phyloP scores from a whole-genome alignment of 2,888 invertebrate genomes.

The Pheosia tremula region DNA sequence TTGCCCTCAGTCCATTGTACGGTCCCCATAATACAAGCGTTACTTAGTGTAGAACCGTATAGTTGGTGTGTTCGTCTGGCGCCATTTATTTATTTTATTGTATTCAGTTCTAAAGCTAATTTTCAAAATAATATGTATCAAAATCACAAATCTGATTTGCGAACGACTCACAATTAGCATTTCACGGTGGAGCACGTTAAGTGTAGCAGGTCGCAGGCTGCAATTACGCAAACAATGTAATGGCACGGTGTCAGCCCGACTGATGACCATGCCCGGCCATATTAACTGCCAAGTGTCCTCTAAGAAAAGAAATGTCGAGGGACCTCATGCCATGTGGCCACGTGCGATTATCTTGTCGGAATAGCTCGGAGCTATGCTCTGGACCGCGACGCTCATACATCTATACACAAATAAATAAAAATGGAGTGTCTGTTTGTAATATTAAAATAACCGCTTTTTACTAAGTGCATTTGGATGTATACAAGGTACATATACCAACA shows the following conservation, averaged over 20 bases:
- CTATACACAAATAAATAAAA: too few relatives aligned
- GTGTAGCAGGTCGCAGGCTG: conserved; percentile 56
- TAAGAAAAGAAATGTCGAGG: conserved; percentile 67
- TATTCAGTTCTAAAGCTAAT: too few relatives aligned
- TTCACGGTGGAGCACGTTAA: conserved; percentile 55
- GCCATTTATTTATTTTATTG: too few relatives aligned
- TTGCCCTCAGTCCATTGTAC: too few relatives aligned
- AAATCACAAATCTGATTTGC: conserved; percentile 59
- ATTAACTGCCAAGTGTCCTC: conserved; percentile 57
- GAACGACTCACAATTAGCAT: conserved; percentile 68
- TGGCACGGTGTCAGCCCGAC: conserved; percentile 62
- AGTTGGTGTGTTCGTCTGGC: too few relatives aligned
- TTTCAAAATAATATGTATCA: conserved; percentile 24
- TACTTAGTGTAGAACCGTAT: too few relatives aligned
- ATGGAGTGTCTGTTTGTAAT: too few relatives aligned
- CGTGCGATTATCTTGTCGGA: conserved; percentile 66
- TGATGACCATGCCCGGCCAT: conserved; percentile 55
- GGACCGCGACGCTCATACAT: conserved; percentile 46
- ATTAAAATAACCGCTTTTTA: too few relatives aligned
- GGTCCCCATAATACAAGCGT: too few relatives aligned
- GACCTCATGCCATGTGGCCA: conserved; percentile 41
- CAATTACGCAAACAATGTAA: conserved; percentile 80
- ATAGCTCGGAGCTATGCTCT: conserved; percentile 56
- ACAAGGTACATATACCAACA: too few relatives aligned
- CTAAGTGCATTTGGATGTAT: too few relatives aligned